Percentiles rank a stretch among this genome's conserved stretches.
Evolutionary conservation across 1,140 invertebrate species (phyloP).

Genomic region (Gonatopus flavifemur): DNA sequence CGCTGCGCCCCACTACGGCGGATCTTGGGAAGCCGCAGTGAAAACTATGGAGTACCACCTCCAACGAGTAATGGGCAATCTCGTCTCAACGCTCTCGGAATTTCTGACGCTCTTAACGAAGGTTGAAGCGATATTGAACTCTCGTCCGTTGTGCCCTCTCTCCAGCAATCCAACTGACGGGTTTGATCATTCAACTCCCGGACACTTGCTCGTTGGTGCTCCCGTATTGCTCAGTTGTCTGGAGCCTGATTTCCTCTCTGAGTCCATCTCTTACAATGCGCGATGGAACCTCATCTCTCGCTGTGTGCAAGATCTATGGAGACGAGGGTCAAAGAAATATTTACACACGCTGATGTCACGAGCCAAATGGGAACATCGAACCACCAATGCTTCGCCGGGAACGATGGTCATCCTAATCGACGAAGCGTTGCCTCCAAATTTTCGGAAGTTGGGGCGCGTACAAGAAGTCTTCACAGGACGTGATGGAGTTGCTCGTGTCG

Average conservation of each 20-base stretch:
- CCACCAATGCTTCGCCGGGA: slow-evolving; percentile 7
- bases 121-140: no score
- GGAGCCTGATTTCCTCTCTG: no score
- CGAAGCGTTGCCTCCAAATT: slow-evolving; percentile 17
- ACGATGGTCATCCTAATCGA: slow-evolving; percentile 23
- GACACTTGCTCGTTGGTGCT: slow-evolving; percentile 9
- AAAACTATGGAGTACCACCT: neutral
- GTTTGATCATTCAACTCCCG: slow-evolving; percentile 6
- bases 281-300: no score
- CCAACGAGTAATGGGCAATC: neutral
- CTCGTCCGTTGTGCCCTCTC: slow-evolving; percentile 1
- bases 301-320: slow-evolving; percentile 6
- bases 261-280: no score
- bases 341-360: slow-evolving; percentile 17
- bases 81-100: neutral
- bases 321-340: slow-evolving; percentile 10
- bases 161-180: neutral
- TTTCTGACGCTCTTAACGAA: neutral
- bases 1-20: neutral
- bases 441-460: neutral
- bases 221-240: slow-evolving; percentile 1
- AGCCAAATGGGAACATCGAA: slow-evolving; percentile 16
- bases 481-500: slow-evolving; percentile 1
- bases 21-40: neutral
- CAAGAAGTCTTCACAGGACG: neutral